Base-by-base conservation (phyloP, 2,797 vertebrate genomes). In the Margarornis squamiger region DNA sequence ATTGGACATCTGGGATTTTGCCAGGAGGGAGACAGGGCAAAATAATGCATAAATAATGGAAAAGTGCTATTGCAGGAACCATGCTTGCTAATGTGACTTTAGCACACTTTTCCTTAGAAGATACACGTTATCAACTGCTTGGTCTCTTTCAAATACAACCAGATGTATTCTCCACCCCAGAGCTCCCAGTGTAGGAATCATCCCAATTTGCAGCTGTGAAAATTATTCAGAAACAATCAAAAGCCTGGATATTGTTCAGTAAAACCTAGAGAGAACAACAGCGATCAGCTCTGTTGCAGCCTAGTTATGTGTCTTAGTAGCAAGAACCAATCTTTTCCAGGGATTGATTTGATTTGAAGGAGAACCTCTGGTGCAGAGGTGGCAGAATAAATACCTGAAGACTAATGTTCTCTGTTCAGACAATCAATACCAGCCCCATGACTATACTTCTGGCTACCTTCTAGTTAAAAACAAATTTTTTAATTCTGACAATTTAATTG, bases 401-500 rank as follows among this genome's bases (percentile, higher is more conserved):
- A 99, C 98, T 98, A 98, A 99, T 99, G 99, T 98, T 97, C 98
- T 98, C 98, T 99, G 98, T 99, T 98, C 98, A 97, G 97, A 97
- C 98, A 98, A 99, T 99, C 99, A 98, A 99, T 99, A 99, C 98
- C 97, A 98, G 98, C 98, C 98, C 98, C 98, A 98, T 98, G 98
- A 98, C 98, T 98, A 98, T 98, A 99, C 98, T 99, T 98, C 98
- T 98, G 99, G 98, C 99, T 99, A 98, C 97, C 97, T 98, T 99
- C 98, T 99, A 98, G 98, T 99, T 99, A 99, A 99, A 99, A 99
- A 99, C 99, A 98, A 99, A 99, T 99, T 99, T 98, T 99, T 99
- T 99, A 99, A 99, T 99, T 99, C 98, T 99, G 99, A 99, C 99
- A 99, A 99, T 99, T 99, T 99, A 99, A 99, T 99, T 99, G 99